Conservation (phyloP, 2,113 vertebrate species). For the Craseonycteris thonglongyai region DNA sequence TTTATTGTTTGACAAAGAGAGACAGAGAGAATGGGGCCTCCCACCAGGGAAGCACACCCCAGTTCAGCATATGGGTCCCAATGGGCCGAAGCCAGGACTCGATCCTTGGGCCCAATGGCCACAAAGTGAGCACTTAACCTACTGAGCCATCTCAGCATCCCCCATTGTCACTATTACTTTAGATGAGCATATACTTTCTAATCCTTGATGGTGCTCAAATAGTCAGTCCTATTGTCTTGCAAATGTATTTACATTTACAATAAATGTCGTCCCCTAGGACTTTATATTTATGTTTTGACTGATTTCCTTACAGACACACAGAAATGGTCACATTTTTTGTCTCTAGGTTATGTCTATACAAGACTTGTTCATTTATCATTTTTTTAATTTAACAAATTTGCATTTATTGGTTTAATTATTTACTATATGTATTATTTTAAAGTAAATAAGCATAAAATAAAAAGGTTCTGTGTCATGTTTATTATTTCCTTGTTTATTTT, state of each 20-base stretch:
- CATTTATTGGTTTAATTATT: background rate
- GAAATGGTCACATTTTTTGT: background rate
- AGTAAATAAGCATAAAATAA: background rate
- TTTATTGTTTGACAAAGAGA: too few relatives aligned
- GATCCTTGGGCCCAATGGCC: too few relatives aligned
- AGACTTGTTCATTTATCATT: background rate
- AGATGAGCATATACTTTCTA: background rate
- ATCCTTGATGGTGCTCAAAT: rapidly evolving
- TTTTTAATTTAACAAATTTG: background rate
- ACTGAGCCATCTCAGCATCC: too few relatives aligned
- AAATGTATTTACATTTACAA: background rate
- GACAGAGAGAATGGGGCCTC: too few relatives aligned
- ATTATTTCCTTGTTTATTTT: background rate
- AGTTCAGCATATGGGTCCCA: too few relatives aligned
- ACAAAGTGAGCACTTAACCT: too few relatives aligned
- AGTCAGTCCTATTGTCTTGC: background rate
- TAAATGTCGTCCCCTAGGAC: background rate
- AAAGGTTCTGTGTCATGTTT: background rate
- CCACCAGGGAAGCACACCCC: too few relatives aligned
- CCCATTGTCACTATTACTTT: background rate
- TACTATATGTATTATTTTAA: background rate
- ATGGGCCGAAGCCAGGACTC: too few relatives aligned
- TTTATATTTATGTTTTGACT: background rate
- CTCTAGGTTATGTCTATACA: background rate
- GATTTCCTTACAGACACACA: background rate